Evolutionary conservation across 2,113 vertebrate genomes (phyloP), one percentile per base, ranked within the genome.

Genomic region (Antigone vipio): DNA sequence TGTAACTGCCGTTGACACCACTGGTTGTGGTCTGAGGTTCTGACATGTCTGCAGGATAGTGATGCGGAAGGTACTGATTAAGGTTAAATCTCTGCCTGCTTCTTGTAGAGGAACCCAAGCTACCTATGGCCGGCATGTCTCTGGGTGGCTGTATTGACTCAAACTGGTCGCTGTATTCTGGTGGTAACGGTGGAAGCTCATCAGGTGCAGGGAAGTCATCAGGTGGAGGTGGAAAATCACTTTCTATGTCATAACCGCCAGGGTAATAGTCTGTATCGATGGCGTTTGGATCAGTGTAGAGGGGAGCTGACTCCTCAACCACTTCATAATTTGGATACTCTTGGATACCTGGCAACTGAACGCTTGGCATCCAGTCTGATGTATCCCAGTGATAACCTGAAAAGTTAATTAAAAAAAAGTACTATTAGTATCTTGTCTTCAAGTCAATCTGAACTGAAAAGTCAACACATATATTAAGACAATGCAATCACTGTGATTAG

Each of bases 301-400:
- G 98, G 50, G 99, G 98, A 85, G 98, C 98, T 50, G 99, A 98
- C 53, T 99, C 98, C 74, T 99, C 99, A 94, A 99, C 98, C 78
- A 99, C 98, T 98, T 99, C 99, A 1, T 99, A 99, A 97, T 99
- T 99, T 81, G 99, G 99, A 95, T 99, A 99, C 96, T 99, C 99
- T 94, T 99, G 99, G 97, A 99, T 99, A 98, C 99, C 99, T 95
- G 99, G 99, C 98, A 99, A 98, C 95, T 99, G 99, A 97, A 99
- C 99, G 53, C 98, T 98, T 47, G 99, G 99, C 99, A 99, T 99
- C 99, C 99, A 99, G 96, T 99, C 99, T 96, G 99, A 99, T 49
- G 99, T 99, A 98, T 99, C 99, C 99, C 99, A 99, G 98, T 99
- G 99, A 96, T 99, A 99, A 97, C 99, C 99, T 99, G 96, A 47